These are phyloP conservation scores for Archips crataeganus DNA, from an alignment of 2,888 invertebrate genomes.

Conservation along the genomic window DNA sequence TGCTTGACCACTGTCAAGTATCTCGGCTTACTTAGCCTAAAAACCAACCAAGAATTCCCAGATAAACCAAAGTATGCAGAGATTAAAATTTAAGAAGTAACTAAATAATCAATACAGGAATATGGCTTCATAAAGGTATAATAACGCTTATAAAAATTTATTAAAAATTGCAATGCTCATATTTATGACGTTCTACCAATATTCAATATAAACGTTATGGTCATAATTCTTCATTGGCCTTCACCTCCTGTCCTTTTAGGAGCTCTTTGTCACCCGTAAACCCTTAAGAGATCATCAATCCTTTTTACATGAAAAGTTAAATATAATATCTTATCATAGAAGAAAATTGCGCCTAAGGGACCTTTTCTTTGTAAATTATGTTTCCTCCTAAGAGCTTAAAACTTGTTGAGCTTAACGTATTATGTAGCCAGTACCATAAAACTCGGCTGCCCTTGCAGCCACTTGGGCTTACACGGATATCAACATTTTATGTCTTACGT, in stretches of 20 bases:
- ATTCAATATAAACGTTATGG: constrained; percentile 29
- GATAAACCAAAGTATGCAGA: neutral
- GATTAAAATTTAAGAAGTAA: neutral
- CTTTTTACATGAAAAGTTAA: constrained; percentile 23
- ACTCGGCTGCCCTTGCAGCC: constrained; percentile 14
- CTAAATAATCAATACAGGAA: neutral
- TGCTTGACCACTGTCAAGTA: too few relatives aligned
- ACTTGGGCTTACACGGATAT: neutral
- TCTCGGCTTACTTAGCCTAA: too few relatives aligned
- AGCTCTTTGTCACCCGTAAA: constrained; percentile 27
- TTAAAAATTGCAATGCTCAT: constrained; percentile 31
- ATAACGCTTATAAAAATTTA: constrained; percentile 18
- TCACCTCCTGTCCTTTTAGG: constrained; percentile 31
- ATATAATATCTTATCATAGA: constrained; percentile 33
- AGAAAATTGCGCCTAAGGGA: constrained; percentile 37
- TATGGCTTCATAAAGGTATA: constrained; percentile 16
- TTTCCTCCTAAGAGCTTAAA: constrained; percentile 16
- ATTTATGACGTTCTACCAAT: constrained; percentile 22
- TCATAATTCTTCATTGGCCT: constrained; percentile 27
- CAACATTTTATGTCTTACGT: too few relatives aligned
- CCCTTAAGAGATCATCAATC: constrained; percentile 21
- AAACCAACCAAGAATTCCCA: too few relatives aligned
- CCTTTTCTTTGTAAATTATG: constrained; percentile 39
- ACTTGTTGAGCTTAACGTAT: constrained; percentile 25
- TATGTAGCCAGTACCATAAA: constrained; percentile 30